A percentile compares a stretch with the other conserved stretches of the same genome.
These are phyloP conservation scores for Plutella xylostella DNA, from an alignment of 2,888 invertebrate genomes.

Conservation along the genomic window DNA sequence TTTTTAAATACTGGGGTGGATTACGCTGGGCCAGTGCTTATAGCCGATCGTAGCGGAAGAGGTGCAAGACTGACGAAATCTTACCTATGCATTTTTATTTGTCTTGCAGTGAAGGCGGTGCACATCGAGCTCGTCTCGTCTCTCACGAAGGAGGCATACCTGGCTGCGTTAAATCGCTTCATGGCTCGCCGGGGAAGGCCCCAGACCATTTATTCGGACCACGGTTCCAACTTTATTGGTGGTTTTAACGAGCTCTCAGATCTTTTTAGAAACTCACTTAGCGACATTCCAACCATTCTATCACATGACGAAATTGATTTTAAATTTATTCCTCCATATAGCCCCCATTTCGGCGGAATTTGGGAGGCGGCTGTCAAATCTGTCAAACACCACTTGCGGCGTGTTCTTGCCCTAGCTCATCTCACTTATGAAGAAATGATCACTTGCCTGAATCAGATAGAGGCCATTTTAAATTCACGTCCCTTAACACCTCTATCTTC, in stretches of 20 bases:
- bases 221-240: constrained; percentile 17
- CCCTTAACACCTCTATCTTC: too few relatives aligned
- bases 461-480: too few relatives aligned
- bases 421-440: too few relatives aligned
- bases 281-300: too few relatives aligned
- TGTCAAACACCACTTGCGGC: too few relatives aligned
- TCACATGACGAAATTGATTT: too few relatives aligned
- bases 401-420: too few relatives aligned
- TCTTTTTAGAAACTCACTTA: too few relatives aligned
- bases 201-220: constrained; percentile 13
- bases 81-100: constrained; percentile 4
- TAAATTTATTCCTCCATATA: too few relatives aligned
- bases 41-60: constrained; percentile 13
- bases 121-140: constrained; percentile 10
- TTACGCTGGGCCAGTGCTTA: constrained; percentile 14
- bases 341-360: too few relatives aligned
- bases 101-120: constrained; percentile 5
- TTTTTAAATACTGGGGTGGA: constrained; percentile 11
- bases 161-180: constrained; percentile 5
- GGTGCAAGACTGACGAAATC: constrained; percentile 5
- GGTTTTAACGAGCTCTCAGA: constrained; percentile 13
- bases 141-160: constrained; percentile 7
- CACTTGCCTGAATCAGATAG: too few relatives aligned
- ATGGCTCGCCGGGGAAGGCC: constrained; percentile 15
- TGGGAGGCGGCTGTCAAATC: too few relatives aligned